These are phyloP conservation scores for Cantharis rustica DNA, from an alignment of 2,888 invertebrate genomes.

Conservation along the genomic window DNA sequence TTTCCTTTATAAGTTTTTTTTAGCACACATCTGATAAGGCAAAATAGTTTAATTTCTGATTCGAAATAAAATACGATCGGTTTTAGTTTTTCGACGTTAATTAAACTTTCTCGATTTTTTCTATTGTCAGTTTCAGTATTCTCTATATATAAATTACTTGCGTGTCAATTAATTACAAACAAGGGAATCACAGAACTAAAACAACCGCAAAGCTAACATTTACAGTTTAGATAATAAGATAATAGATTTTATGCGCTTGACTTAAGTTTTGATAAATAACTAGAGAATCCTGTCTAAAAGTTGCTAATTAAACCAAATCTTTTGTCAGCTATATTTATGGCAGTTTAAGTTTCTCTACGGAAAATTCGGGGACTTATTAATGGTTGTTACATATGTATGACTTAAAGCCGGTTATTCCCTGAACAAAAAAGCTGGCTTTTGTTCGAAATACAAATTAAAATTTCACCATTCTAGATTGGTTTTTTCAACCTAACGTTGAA, in stretches of 20 bases:
- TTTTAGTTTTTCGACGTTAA: background rate
- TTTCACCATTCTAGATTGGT: too few species aligned
- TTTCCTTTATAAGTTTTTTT: constrained; percentile 14
- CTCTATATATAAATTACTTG: constrained; percentile 1
- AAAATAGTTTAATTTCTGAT: constrained; percentile 3
- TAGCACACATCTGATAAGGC: constrained; percentile 12
- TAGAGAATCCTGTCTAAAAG: background rate
- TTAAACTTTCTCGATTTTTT: background rate
- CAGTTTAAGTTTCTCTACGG: background rate
- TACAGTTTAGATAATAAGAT: background rate
- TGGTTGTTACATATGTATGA: background rate
- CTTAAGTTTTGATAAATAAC: background rate
- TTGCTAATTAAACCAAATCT: background rate
- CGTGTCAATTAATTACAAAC: background rate
- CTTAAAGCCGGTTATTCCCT: background rate
- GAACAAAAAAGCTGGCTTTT: too few species aligned
- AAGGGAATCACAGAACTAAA: background rate
- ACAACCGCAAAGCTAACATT: constrained; percentile 1
- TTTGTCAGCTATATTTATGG: background rate
- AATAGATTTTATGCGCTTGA: background rate
- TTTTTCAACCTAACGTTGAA: too few species aligned
- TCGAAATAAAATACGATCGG: background rate
- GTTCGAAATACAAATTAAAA: too few species aligned
- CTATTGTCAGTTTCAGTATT: background rate
- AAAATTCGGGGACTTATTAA: background rate